These are phyloP conservation scores for Copsychus sechellarum DNA, from an alignment of 2,113 vertebrate genomes.

Conservation along the genomic window DNA sequence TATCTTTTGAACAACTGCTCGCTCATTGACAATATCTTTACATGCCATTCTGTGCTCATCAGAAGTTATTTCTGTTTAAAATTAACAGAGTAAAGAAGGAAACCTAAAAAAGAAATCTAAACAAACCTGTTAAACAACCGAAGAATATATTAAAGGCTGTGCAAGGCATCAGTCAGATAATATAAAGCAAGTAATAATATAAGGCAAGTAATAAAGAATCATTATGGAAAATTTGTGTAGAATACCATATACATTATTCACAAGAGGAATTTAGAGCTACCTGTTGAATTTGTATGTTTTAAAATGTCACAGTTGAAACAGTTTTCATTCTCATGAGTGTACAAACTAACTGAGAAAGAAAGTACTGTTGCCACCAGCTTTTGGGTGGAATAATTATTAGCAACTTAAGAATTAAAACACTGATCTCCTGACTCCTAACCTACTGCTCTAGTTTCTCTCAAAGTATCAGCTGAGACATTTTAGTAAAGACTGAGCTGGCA, in stretches of 20 bases:
- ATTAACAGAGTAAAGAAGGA: background rate
- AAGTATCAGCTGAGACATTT: background rate
- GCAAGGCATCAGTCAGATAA: background rate
- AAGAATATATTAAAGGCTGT: background rate
- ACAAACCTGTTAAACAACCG: background rate
- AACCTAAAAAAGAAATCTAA: background rate
- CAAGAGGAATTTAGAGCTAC: background rate
- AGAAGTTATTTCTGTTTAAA: background rate
- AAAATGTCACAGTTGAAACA: background rate
- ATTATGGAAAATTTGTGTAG: background rate
- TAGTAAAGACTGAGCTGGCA: background rate
- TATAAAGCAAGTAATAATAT: background rate
- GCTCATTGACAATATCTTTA: background rate
- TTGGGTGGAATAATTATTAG: background rate
- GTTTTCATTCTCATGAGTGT: background rate
- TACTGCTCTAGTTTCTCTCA: background rate
- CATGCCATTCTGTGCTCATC: background rate
- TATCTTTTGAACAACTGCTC: background rate
- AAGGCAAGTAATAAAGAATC: background rate
- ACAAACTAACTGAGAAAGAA: background rate
- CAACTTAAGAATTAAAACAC: background rate
- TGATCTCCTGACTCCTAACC: background rate
- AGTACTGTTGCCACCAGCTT: background rate
- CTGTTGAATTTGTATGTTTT: background rate
- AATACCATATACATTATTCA: background rate